Conservation (phyloP, 2,797 vertebrate species). For the Clarias platycephalus region DNA sequence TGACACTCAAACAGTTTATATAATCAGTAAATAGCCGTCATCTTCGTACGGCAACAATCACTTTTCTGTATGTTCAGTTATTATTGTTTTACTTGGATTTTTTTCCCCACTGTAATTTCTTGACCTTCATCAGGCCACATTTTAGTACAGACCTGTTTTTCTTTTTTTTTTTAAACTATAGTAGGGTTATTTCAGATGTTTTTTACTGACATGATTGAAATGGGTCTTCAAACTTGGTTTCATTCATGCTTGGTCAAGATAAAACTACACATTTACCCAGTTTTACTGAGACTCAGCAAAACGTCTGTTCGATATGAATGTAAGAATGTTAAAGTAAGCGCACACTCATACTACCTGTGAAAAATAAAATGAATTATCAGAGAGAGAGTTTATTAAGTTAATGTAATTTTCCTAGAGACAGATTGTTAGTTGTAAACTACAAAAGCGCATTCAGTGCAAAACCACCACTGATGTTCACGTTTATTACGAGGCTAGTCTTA, state of each 20-base stretch:
- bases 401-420: constrained; percentile 5
- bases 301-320: constrained; percentile 7
- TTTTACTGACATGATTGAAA: constrained; percentile 17
- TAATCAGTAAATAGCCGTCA: constrained; percentile 69
- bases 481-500: background rate
- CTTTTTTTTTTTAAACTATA: background rate
- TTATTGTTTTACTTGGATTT: background rate
- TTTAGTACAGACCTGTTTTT: background rate
- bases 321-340: constrained; percentile 27
- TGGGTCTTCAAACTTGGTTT: background rate
- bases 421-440: background rate
- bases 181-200: background rate
- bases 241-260: background rate
- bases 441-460: constrained; percentile 6
- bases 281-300: constrained; percentile 1
- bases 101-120: constrained; percentile 5
- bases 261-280: background rate
- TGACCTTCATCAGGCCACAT: background rate
- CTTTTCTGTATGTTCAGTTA: constrained; percentile 31
- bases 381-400: background rate
- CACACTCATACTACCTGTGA: constrained; percentile 21
- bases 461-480: constrained; percentile 6
- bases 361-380: background rate
- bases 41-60: constrained; percentile 21
- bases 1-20: constrained; percentile 69